A percentile compares a stretch with the other conserved stretches of the same genome.
Conservation (phyloP, 2,113 vertebrate species). For the Pelusios castaneus region DNA sequence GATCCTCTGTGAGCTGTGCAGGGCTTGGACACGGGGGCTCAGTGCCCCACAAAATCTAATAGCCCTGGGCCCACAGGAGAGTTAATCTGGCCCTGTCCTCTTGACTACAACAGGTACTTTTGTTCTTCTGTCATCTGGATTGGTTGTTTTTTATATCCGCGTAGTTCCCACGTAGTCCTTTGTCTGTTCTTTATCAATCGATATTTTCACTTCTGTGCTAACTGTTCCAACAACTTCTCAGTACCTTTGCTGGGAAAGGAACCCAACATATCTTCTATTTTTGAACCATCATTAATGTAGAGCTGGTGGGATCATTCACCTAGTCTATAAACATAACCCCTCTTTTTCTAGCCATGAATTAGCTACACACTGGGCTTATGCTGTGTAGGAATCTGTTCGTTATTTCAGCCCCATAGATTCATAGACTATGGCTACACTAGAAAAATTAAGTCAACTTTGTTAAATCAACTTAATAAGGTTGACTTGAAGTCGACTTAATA, state of each 20-base stretch:
- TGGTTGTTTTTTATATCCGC: neutral
- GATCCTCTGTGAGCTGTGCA: too few species aligned
- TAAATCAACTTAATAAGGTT: too few species aligned
- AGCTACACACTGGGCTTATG: neutral
- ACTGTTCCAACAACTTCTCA: neutral
- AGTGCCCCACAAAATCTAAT: too few species aligned
- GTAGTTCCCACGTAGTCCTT: neutral
- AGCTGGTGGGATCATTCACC: neutral
- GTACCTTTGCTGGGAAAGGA: neutral
- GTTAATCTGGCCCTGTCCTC: neutral
- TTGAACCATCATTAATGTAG: neutral
- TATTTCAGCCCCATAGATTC: too few species aligned
- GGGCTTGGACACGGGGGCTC: too few species aligned
- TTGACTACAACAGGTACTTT: too few species aligned
- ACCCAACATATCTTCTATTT: neutral
- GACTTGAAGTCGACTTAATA: too few species aligned
- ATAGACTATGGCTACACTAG: too few species aligned
- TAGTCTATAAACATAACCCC: neutral
- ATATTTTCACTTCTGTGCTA: neutral
- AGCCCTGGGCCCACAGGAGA: too few species aligned
- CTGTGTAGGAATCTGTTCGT: neutral
- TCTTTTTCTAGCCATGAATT: neutral
- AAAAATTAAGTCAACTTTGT: too few species aligned
- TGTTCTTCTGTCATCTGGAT: neutral
- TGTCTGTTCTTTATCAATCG: neutral